Conservation (phyloP, 2,888 invertebrate species). For the Cylindroiulus punctatus region DNA sequence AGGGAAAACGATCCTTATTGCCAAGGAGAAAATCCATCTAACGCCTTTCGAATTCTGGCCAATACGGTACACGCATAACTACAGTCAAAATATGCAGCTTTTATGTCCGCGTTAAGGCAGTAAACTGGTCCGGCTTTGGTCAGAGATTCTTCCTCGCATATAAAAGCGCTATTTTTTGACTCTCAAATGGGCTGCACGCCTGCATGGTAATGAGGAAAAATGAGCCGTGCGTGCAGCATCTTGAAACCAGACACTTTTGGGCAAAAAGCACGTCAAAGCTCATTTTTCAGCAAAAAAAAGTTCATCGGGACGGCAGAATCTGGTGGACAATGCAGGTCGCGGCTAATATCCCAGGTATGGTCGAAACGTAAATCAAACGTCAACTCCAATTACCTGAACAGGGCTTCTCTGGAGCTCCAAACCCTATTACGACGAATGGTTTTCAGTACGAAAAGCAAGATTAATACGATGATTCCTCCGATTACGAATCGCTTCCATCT, state of each 20-base stretch:
- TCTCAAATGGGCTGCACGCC: not conserved
- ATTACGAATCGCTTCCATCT: constrained; percentile 46
- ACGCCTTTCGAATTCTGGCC: not conserved
- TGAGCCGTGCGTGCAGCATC: not conserved
- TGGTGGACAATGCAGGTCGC: not conserved
- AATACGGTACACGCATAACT: not conserved
- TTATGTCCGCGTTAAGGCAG: not conserved
- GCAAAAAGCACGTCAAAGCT: not conserved
- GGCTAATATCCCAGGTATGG: not conserved
- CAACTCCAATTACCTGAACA: constrained; percentile 73
- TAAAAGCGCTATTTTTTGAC: constrained; percentile 14
- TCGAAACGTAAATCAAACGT: not conserved
- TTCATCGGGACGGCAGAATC: not conserved
- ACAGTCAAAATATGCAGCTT: not conserved
- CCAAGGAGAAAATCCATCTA: not conserved
- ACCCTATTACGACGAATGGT: constrained; percentile 78
- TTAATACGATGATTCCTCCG: constrained; percentile 65
- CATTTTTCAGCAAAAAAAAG: not conserved
- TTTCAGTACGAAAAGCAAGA: constrained; percentile 74
- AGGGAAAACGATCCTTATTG: constrained; percentile 15
- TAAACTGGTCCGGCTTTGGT: not conserved
- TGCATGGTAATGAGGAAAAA: constrained; percentile 30
- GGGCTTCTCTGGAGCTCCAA: constrained; percentile 80
- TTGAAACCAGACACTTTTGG: not conserved
- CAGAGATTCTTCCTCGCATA: not conserved